Conservation (phyloP, 2,113 vertebrate genomes). For the Pogona vitticeps region DNA sequence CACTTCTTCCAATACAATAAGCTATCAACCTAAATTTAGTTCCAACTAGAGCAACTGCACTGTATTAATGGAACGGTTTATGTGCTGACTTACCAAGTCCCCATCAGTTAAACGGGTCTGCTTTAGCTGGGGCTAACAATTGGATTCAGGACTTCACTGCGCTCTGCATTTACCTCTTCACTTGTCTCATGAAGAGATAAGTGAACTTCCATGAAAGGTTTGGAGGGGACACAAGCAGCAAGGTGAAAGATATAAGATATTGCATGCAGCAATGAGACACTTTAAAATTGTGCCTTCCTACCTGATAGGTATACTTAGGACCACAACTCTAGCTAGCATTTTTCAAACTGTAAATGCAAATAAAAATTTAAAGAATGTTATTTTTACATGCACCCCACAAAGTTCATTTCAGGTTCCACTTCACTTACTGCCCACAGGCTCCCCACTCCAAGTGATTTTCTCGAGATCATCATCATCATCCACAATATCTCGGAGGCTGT, state of each 20-base stretch:
- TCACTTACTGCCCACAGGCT: constrained; percentile 92
- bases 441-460: constrained; percentile 95
- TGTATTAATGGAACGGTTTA: no score
- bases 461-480: constrained; percentile 89
- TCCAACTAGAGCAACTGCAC: no score
- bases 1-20: no score
- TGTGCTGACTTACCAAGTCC: no score
- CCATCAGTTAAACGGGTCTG: no score
- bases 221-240: neutral
- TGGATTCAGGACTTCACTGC: no score
- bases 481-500: constrained; percentile 85
- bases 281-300: neutral
- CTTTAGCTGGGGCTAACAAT: no score
- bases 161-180: no score
- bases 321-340: neutral
- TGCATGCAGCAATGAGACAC: neutral
- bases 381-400: neutral
- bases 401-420: neutral
- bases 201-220: no score
- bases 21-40: no score
- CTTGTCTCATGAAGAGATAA: no score
- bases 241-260: neutral
- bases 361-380: neutral
- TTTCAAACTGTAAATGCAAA: neutral
- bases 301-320: neutral